phyloP scores from a whole-genome alignment of 2,888 invertebrate genomes.

The Branchellion lobata region DNA sequence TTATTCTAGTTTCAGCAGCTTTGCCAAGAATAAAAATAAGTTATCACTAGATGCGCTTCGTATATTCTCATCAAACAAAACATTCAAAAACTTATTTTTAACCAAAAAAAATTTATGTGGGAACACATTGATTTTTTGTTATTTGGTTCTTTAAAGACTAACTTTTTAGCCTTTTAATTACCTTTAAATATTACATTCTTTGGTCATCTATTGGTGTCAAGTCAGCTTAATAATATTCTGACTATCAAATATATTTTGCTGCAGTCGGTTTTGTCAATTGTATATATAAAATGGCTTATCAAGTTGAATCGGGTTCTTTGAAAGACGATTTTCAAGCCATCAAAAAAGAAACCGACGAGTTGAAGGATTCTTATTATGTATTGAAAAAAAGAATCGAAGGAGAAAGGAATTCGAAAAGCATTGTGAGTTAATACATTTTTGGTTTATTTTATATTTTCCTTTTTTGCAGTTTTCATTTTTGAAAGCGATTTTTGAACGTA shows the following conservation, averaged over 20 bases:
- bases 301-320: slow-evolving; percentile 12
- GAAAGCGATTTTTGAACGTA: too few relatives aligned
- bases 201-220: not conserved
- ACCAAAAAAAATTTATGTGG: too few relatives aligned
- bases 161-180: too few relatives aligned
- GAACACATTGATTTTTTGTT: not conserved
- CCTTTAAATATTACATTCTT: not conserved
- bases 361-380: slow-evolving; percentile 38
- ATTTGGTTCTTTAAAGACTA: too few relatives aligned
- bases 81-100: too few relatives aligned
- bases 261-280: too few relatives aligned
- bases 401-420: slow-evolving; percentile 21
- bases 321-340: slow-evolving; percentile 41
- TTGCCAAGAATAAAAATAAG: slow-evolving; percentile 41
- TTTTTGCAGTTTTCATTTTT: too few relatives aligned
- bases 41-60: slow-evolving; percentile 30
- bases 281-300: not conserved
- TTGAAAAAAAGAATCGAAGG: slow-evolving; percentile 37
- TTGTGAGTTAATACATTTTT: slow-evolving; percentile 28
- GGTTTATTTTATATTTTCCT: too few relatives aligned
- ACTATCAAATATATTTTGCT: not conserved
- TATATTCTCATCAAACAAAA: not conserved
- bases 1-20: slow-evolving; percentile 37
- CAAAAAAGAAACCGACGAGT: slow-evolving; percentile 36
- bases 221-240: not conserved